Percentiles rank a stretch among this genome's conserved stretches.
phyloP scores from a whole-genome alignment of 2,113 vertebrate species.

The Sapayoa aenigma region DNA sequence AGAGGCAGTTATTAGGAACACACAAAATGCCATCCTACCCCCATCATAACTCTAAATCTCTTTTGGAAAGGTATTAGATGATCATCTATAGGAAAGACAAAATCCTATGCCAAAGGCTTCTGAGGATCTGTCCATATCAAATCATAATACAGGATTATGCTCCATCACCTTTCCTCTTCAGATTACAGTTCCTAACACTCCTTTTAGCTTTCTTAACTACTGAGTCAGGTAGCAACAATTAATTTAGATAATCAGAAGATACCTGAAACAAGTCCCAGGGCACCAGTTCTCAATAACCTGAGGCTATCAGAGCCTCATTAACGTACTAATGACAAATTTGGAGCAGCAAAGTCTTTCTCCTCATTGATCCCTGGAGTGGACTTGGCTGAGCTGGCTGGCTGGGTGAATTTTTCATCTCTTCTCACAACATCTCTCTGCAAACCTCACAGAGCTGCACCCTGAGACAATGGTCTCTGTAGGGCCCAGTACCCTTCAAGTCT shows the following conservation, averaged over 20 bases:
- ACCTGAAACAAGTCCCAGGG: not conserved
- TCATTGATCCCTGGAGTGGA: not conserved
- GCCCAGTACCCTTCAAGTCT: not conserved
- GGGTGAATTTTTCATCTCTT: not conserved
- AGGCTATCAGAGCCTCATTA: not conserved
- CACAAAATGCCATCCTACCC: not conserved
- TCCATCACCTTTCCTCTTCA: not conserved
- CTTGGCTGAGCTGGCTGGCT: not conserved
- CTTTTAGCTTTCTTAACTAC: not conserved
- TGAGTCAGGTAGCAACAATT: not conserved
- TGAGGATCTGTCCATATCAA: not conserved
- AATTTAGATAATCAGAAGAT: not conserved
- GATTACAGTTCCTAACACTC: not conserved
- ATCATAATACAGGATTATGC: not conserved
- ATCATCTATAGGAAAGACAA: not conserved
- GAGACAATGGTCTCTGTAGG: not conserved
- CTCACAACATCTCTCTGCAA: not conserved
- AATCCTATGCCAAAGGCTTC: not conserved
- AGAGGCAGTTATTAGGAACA: not conserved
- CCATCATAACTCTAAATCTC: not conserved
- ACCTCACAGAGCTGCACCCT: not conserved
- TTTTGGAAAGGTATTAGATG: not conserved
- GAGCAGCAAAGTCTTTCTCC: not conserved
- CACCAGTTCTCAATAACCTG: not conserved
- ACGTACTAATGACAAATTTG: not conserved